phyloP scores from a whole-genome alignment of 2,888 invertebrate genomes.

The Stomorhina lunata region DNA sequence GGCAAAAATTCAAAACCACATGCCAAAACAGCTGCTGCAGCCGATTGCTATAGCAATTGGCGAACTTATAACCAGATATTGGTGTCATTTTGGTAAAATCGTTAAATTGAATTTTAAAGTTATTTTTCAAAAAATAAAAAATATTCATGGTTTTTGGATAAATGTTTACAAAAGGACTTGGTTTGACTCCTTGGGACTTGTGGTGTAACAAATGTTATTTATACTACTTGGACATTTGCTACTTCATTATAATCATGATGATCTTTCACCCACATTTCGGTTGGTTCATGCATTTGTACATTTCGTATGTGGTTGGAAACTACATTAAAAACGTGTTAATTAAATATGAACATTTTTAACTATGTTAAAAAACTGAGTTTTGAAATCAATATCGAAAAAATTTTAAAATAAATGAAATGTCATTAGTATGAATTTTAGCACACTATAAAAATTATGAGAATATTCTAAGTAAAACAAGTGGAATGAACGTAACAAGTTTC shows the following conservation, averaged over 20 bases:
- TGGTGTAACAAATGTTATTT: neutral
- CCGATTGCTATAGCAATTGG: neutral
- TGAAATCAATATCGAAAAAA: neutral
- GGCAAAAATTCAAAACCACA: neutral
- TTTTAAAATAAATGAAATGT: neutral
- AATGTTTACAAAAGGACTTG: neutral
- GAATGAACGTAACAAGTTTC: neutral
- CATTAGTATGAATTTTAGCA: conserved; percentile 10
- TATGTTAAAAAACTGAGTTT: conserved; percentile 32
- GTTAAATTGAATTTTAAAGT: conserved; percentile 26
- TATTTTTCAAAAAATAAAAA: conserved; percentile 9
- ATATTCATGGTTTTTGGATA: conserved; percentile 13
- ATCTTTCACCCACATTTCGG: conserved; percentile 6
- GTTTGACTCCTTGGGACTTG: neutral
- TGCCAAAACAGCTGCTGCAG: conserved; percentile 17
- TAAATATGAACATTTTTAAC: conserved; percentile 25
- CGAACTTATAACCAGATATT: conserved; percentile 37
- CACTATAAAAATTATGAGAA: neutral
- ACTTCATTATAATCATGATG: neutral
- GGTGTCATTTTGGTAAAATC: neutral
- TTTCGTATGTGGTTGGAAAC: neutral
- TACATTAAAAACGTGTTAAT: conserved; percentile 48
- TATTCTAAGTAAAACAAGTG: neutral
- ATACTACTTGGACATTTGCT: neutral
- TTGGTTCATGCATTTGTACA: neutral